Evolutionary conservation across 2,797 vertebrate species (phyloP).

Genomic region (Sebastes vulpes): DNA sequence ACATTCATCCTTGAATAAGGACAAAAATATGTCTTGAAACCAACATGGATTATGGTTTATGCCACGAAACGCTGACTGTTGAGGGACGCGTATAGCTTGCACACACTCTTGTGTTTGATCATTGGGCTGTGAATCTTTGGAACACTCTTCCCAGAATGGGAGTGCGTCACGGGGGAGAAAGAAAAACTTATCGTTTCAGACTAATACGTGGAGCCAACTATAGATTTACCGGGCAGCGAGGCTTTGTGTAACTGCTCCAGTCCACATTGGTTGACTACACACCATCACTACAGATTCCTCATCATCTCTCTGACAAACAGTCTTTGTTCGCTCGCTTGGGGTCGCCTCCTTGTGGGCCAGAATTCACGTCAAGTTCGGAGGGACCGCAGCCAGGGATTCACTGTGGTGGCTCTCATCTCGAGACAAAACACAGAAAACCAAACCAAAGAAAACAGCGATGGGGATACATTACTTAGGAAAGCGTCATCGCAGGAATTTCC

Average conservation of each 20-base stretch:
- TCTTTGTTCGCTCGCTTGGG: slow-evolving; percentile 44
- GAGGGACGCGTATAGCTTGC: slow-evolving; percentile 6
- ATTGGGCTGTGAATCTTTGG: slow-evolving; percentile 45
- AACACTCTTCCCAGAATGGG: slow-evolving; percentile 58
- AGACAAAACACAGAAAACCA: slow-evolving; percentile 24
- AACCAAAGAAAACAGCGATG: slow-evolving; percentile 24
- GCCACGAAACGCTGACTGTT: slow-evolving; percentile 22
- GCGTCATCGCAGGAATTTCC: slow-evolving; percentile 1
- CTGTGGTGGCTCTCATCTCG: slow-evolving; percentile 13
- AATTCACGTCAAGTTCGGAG: slow-evolving; percentile 38
- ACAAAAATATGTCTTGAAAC: slow-evolving; percentile 20
- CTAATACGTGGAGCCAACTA: slow-evolving; percentile 3
- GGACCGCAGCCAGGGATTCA: slow-evolving; percentile 54
- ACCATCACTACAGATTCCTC: slow-evolving; percentile 57
- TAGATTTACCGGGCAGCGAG: slow-evolving; percentile 5
- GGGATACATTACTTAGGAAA: slow-evolving; percentile 11
- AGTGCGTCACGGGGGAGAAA: slow-evolving; percentile 47
- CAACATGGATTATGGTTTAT: slow-evolving; percentile 40
- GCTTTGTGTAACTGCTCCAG: slow-evolving; percentile 46
- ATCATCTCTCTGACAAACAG: slow-evolving; percentile 51
- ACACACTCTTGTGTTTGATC: slow-evolving; percentile 51
- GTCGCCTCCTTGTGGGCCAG: slow-evolving; percentile 32
- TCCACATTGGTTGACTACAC: slow-evolving; percentile 45
- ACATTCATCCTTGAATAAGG: not conserved
- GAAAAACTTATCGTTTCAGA: slow-evolving; percentile 44